Conservation (phyloP, 2,888 invertebrate genomes). For the Macroteleia sp. region DNA sequence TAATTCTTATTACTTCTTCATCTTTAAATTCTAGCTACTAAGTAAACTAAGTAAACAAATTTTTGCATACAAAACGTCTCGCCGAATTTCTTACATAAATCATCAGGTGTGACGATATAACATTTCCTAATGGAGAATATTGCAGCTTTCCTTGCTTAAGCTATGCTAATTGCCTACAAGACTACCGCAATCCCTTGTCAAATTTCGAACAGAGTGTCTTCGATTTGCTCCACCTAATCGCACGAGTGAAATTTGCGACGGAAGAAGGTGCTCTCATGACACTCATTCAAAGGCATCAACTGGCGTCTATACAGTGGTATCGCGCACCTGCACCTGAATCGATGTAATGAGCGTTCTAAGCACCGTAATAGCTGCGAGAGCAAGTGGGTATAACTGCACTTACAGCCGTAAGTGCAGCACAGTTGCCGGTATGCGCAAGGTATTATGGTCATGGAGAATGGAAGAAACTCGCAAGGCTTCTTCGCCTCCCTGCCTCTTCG, state of each 20-base stretch:
- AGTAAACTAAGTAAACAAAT: no score
- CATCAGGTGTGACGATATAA: no score
- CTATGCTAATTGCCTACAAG: constrained; percentile 35
- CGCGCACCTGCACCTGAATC: constrained; percentile 67
- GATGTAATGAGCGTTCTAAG: constrained; percentile 68
- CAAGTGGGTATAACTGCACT: constrained; percentile 66
- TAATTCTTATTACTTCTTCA: no score
- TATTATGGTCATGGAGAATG: constrained; percentile 64
- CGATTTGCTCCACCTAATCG: constrained; percentile 46
- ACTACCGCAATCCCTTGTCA: constrained; percentile 44
- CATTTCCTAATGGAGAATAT: constrained; percentile 26
- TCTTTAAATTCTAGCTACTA: no score
- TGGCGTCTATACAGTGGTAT: constrained; percentile 36
- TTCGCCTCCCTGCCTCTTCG: constrained; percentile 20
- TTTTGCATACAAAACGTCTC: no score
- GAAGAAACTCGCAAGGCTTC: constrained; percentile 61
- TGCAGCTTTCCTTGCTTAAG: constrained; percentile 3
- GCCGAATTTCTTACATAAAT: no score
- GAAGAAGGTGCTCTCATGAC: constrained; percentile 57
- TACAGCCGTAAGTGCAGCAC: constrained; percentile 60
- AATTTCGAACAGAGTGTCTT: constrained; percentile 47
- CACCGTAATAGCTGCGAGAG: constrained; percentile 61
- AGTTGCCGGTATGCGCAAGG: constrained; percentile 57
- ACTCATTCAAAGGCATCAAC: constrained; percentile 60
- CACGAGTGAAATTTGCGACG: constrained; percentile 53